phyloP scores from a whole-genome alignment of 2,797 vertebrate species.

The Corythornis leucogaster region DNA sequence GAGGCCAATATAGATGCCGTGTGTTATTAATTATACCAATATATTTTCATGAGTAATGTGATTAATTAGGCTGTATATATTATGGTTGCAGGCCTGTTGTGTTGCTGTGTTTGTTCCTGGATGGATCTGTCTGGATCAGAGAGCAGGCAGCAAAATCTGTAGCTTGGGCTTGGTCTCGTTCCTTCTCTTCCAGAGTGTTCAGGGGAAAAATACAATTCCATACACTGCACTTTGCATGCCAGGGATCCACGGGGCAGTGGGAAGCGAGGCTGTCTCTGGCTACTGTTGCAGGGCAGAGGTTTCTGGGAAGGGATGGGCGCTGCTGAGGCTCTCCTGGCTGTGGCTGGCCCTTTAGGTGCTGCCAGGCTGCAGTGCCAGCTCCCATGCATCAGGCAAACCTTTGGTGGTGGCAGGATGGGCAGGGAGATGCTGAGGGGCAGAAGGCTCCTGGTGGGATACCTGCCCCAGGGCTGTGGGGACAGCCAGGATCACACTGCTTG shows the following conservation, averaged over 20 bases:
- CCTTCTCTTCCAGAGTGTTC: not conserved
- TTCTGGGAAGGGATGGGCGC: accelerated
- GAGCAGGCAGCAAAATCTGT: not conserved
- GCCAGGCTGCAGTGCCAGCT: not conserved
- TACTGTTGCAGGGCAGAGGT: not conserved
- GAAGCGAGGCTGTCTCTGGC: not conserved
- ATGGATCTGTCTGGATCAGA: not conserved
- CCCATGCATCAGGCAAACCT: not conserved
- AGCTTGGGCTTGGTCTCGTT: accelerated
- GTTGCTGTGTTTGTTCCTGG: not conserved
- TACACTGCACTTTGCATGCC: accelerated
- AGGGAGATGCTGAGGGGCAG: not conserved
- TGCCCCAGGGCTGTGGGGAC: not conserved
- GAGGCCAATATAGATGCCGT: constrained; percentile 62
- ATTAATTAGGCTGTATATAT: constrained; percentile 46
- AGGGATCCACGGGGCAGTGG: not conserved
- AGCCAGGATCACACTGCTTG: accelerated
- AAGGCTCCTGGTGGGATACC: not conserved
- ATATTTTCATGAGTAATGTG: constrained; percentile 59
- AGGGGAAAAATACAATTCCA: not conserved
- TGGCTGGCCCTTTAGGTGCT: not conserved
- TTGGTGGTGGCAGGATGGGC: not conserved
- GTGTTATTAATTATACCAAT: constrained; percentile 70
- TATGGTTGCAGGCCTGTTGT: not conserved
- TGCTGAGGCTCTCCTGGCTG: not conserved